Evolutionary conservation across 2,113 vertebrate species (phyloP).

Genomic region (Menidia beryllina): DNA sequence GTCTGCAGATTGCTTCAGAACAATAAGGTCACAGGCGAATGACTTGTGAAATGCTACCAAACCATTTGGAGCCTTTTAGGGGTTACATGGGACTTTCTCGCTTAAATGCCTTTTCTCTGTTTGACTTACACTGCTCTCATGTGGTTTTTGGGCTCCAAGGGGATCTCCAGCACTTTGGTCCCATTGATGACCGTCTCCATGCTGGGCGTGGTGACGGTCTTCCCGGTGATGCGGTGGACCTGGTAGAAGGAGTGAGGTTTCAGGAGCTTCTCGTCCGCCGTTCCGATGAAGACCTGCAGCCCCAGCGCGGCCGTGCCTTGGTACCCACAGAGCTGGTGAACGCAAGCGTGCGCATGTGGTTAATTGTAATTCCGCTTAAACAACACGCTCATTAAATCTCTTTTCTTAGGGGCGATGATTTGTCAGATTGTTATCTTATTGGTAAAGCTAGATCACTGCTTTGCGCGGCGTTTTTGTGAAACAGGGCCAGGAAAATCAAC

Average conservation of each 20-base stretch:
- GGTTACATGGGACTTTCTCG: background rate
- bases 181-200: slow-evolving; percentile 89
- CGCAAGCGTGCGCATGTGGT: background rate
- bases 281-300: slow-evolving; percentile 97
- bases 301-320: slow-evolving; percentile 88
- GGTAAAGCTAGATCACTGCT: slow-evolving; percentile 22
- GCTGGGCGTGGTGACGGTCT: slow-evolving; percentile 94
- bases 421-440: slow-evolving; percentile 14
- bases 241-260: slow-evolving; percentile 98
- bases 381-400: slow-evolving; percentile 5
- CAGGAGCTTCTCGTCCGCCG: slow-evolving; percentile 91
- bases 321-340: slow-evolving; percentile 90
- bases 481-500: slow-evolving; percentile 10
- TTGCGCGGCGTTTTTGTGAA: slow-evolving; percentile 35
- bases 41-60: background rate
- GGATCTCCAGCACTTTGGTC: slow-evolving; percentile 94
- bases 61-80: background rate
- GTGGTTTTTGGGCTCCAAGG: slow-evolving; percentile 92
- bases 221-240: slow-evolving; percentile 96
- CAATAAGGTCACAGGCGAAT: background rate
- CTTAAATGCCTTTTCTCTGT: background rate
- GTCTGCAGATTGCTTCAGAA: background rate
- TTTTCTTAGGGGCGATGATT: slow-evolving; percentile 14
- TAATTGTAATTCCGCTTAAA: background rate
- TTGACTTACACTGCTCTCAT: slow-evolving; percentile 92